phyloP scores from a whole-genome alignment of 2,797 vertebrate genomes.

The Graptemys geographica region DNA sequence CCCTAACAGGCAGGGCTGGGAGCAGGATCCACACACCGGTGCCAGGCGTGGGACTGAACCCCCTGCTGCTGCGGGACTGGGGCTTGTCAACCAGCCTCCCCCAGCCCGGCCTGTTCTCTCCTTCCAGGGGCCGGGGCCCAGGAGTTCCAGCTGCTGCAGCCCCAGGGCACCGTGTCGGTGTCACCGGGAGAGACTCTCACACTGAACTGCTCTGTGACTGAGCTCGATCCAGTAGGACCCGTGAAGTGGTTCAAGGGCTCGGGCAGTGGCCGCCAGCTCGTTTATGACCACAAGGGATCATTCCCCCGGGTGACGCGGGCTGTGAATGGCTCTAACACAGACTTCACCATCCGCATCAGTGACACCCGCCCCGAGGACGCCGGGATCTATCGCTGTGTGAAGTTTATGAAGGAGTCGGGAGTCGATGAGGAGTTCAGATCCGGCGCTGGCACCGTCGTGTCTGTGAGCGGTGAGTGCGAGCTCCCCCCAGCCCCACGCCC shows the following conservation, averaged over 20 bases:
- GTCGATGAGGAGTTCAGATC: background rate
- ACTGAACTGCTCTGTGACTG: constrained; percentile 17
- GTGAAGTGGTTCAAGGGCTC: constrained; percentile 39
- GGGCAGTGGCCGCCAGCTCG: background rate
- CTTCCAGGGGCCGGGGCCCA: background rate
- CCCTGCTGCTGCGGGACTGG: background rate
- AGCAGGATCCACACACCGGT: background rate
- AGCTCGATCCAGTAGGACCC: background rate
- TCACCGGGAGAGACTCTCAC: constrained; percentile 1
- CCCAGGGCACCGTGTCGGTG: background rate
- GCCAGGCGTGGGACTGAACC: background rate
- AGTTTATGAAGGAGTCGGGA: constrained; percentile 1
- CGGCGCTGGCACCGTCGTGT: background rate
- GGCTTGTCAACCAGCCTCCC: background rate
- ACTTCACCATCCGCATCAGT: constrained; percentile 39
- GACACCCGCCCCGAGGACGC: background rate
- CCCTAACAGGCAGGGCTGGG: background rate
- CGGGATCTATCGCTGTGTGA: constrained; percentile 54
- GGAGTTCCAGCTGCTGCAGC: constrained; percentile 23
- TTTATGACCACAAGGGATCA: constrained; percentile 15
- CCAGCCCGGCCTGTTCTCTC: background rate
- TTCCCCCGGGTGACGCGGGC: background rate
- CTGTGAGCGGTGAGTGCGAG: constrained; percentile 13
- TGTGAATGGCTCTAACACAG: background rate
- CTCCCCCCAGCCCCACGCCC: background rate